phyloP scores from a whole-genome alignment of 2,113 vertebrate genomes.

The Corythoichthys haematopterus region DNA sequence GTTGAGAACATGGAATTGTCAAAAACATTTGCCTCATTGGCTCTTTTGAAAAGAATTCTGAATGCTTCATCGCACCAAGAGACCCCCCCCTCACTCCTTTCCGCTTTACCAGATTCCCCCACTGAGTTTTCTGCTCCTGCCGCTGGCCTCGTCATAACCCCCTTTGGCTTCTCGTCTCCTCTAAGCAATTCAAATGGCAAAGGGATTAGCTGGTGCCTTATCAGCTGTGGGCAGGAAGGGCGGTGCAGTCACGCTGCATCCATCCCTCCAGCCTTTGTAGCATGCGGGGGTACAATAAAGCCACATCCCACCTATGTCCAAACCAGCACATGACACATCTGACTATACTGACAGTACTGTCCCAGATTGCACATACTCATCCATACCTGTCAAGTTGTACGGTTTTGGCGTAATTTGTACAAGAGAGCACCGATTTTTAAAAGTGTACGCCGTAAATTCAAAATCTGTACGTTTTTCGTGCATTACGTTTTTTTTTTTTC shows the following conservation, averaged over 20 bases:
- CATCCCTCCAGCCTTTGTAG: constrained; percentile 27
- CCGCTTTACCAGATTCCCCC: background rate
- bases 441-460: too few species aligned
- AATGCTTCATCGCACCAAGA: background rate
- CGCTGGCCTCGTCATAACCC: constrained; percentile 48
- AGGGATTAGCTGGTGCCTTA: constrained; percentile 58
- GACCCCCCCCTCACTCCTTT: background rate
- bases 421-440: too few species aligned
- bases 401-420: constrained; percentile 23
- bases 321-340: constrained; percentile 7
- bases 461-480: too few species aligned
- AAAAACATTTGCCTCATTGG: background rate
- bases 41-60: background rate
- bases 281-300: constrained; percentile 25
- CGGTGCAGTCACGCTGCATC: constrained; percentile 38
- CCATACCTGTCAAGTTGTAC: constrained; percentile 10
- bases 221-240: constrained; percentile 50
- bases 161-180: constrained; percentile 41
- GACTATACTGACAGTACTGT: constrained; percentile 6
- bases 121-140: constrained; percentile 17
- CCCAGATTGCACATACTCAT: constrained; percentile 15
- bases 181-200: constrained; percentile 44
- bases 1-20: too few species aligned
- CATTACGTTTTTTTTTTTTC: too few species aligned
- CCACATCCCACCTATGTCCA: background rate